Evolutionary conservation across 2,888 invertebrate species (phyloP), one percentile per base, ranked within the genome.

Genomic region (Trichacis sp.): DNA sequence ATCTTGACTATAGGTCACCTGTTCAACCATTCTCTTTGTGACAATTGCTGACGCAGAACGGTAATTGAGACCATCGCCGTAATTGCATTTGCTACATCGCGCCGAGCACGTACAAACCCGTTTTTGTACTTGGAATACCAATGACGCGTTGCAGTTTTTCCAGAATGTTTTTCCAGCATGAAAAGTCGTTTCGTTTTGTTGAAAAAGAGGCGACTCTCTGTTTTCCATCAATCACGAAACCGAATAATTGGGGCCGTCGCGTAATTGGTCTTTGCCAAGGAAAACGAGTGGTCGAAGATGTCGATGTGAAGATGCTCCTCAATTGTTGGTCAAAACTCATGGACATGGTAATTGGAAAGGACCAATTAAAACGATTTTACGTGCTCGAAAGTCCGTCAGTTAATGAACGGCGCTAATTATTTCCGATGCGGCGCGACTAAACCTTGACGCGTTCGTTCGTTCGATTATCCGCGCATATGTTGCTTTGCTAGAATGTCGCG

Each of bases 31-130:
- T 73, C 70, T 72, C 68, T 73, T 68, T 64, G 73, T 70, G 71
- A 76, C 75, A 73, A 77, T 76, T 74, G 73, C 75, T 74, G 75
- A 75, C 73, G 72, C 66, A 67, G 73, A 74, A 74, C 74, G 71
- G 77, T 77, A 78, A 78, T 78, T 75, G 76, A 78, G 76, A 79
- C 72, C 71, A 75, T 76, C 67, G 74, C 65, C 63, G 73, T 78
- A 79, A 77, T 79, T 78, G 73, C 73, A 73, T 79, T 69, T 71
- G 62, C 65, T 61, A 49, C 67, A 60, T 61, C 50, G 69, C 64
- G 73, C 69, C 69, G 71, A 56, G 72, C 78, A 78, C 77, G 77
- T 78, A 71, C 53, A n/a, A n/a, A n/a, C n/a, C n/a, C n/a, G n/a
- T n/a, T n/a, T n/a, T n/a, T n/a, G n/a, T 52, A 66, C 49, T 66